Conservation (phyloP, 2,113 vertebrate species). For the Chloebia gouldiae region DNA sequence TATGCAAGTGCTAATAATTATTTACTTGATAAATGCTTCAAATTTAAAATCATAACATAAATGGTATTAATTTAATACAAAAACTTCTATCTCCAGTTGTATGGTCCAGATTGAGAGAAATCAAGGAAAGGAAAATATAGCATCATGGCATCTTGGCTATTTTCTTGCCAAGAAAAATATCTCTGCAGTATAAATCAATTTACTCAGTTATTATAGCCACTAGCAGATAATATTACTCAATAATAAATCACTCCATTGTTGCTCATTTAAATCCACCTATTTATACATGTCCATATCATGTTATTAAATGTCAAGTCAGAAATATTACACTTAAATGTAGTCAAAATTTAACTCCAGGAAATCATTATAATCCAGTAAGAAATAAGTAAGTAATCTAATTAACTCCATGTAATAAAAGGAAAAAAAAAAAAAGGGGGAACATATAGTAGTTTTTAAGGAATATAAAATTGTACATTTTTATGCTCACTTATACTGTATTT, state of each 20-base stretch:
- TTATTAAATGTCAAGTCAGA: neutral
- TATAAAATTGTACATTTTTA: neutral
- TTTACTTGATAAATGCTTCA: neutral
- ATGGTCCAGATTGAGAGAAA: neutral
- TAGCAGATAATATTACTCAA: neutral
- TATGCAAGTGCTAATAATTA: neutral
- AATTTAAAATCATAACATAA: neutral
- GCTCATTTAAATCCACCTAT: neutral
- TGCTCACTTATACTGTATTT: neutral
- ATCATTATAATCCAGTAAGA: neutral
- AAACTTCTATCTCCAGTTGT: neutral
- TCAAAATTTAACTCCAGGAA: neutral
- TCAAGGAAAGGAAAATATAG: neutral
- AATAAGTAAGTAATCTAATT: too few species aligned
- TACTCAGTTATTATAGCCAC: neutral
- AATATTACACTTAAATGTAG: neutral
- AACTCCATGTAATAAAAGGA: neutral
- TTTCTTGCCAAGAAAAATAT: neutral
- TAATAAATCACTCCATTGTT: neutral
- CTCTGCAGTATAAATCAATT: neutral
- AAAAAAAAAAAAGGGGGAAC: neutral
- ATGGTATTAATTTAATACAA: neutral
- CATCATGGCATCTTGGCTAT: neutral
- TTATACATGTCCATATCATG: neutral
- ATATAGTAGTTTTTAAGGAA: neutral